These are phyloP conservation scores for Popillia japonica DNA, from an alignment of 1,140 invertebrate genomes.

Conservation along the genomic window DNA sequence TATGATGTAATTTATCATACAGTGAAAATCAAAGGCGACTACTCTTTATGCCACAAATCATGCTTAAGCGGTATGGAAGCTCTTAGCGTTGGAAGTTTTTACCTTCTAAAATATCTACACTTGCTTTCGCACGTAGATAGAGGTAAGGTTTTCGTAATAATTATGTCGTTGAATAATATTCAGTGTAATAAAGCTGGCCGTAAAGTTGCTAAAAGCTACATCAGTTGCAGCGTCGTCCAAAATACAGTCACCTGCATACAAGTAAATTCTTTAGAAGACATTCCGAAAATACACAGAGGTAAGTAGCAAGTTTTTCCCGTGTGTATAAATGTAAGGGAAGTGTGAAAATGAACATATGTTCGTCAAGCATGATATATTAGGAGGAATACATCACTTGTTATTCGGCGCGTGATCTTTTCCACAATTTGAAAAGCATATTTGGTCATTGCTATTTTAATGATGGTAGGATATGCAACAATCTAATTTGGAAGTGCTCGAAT, in stretches of 20 bases:
- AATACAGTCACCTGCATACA: neutral
- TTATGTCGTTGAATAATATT: conserved; percentile 11
- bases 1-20: conserved; percentile 31
- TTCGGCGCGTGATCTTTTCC: too few species aligned
- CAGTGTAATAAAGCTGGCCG: neutral
- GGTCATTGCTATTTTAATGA: too few species aligned
- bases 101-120: neutral
- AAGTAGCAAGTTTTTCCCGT: too few species aligned
- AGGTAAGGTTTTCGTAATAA: neutral
- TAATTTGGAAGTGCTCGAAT: too few species aligned
- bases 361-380: too few species aligned
- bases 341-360: too few species aligned
- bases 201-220: neutral
- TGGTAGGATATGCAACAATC: too few species aligned
- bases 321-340: too few species aligned
- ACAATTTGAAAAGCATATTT: too few species aligned
- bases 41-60: conserved; percentile 16
- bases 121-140: neutral
- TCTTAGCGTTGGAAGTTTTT: neutral
- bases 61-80: conserved; percentile 11
- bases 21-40: conserved; percentile 17
- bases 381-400: too few species aligned
- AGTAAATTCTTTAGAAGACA: neutral
- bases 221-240: neutral
- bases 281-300: too few species aligned